phyloP scores from a whole-genome alignment of 1,140 invertebrate species.

The Diuraphis noxia region DNA sequence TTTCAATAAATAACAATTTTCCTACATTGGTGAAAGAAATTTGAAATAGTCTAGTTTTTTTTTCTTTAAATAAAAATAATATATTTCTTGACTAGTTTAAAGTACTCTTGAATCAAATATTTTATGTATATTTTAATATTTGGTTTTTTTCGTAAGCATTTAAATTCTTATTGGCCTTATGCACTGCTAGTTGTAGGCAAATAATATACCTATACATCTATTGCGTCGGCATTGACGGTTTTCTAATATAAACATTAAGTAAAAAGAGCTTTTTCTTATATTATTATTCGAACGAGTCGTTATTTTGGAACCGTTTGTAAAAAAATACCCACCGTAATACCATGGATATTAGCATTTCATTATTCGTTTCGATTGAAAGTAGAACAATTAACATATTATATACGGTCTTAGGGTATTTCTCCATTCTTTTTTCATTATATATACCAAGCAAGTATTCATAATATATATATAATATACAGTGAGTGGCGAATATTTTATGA shows the following conservation, averaged over 20 bases:
- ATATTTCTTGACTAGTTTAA: neutral
- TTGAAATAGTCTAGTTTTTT: neutral
- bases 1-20: neutral
- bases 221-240: neutral
- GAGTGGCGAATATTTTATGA: conserved; percentile 40
- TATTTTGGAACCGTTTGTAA: conserved; percentile 36
- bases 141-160: neutral
- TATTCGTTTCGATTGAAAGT: conserved; percentile 47
- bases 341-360: conserved; percentile 48
- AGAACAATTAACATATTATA: conserved; percentile 51
- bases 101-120: neutral
- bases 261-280: neutral
- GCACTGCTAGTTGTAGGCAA: neutral
- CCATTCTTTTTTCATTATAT: conserved; percentile 30
- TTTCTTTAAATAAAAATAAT: neutral
- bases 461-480: neutral
- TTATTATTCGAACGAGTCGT: conserved; percentile 18
- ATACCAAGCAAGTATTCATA: conserved; percentile 1
- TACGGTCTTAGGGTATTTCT: neutral
- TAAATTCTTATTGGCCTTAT: neutral
- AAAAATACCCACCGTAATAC: conserved; percentile 21
- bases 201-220: neutral
- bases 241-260: neutral
- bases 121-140: neutral
- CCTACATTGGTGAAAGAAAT: neutral